A percentile compares a stretch with the other conserved stretches of the same genome.
Evolutionary conservation across 1,140 invertebrate species (phyloP).

Genomic region (Aphidius ervi): DNA sequence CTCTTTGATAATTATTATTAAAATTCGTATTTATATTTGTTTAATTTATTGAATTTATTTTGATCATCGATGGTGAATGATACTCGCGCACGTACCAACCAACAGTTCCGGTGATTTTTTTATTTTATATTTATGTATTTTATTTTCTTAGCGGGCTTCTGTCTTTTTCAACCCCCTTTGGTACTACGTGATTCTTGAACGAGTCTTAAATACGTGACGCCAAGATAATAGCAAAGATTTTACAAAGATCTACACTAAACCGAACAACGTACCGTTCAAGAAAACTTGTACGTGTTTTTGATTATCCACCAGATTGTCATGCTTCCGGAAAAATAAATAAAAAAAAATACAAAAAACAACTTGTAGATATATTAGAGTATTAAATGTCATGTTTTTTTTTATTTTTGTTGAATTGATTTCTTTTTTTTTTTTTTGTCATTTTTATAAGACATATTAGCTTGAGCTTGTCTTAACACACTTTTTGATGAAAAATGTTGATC

Average conservation of each 20-base stretch:
- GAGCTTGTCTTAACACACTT: too few relatives aligned
- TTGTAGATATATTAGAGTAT: too few relatives aligned
- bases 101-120: neutral
- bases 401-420: too few relatives aligned
- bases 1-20: too few relatives aligned
- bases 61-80: neutral
- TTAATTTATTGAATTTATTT: too few relatives aligned
- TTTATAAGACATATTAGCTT: too few relatives aligned
- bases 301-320: neutral
- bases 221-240: slow-evolving; percentile 37
- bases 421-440: too few relatives aligned
- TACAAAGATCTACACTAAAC: slow-evolving; percentile 39
- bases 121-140: too few relatives aligned
- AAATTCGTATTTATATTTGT: too few relatives aligned
- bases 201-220: slow-evolving; percentile 49
- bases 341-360: neutral
- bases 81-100: slow-evolving; percentile 22
- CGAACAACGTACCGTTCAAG: slow-evolving; percentile 29
- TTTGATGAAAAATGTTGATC: too few relatives aligned
- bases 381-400: too few relatives aligned
- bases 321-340: neutral
- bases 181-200: slow-evolving; percentile 43
- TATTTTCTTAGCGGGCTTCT: too few relatives aligned
- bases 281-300: slow-evolving; percentile 11
- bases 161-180: slow-evolving; percentile 11